Base-by-base conservation (phyloP, 92 coral and sea anemone species). In the Umimayanthus kanabou region DNA sequence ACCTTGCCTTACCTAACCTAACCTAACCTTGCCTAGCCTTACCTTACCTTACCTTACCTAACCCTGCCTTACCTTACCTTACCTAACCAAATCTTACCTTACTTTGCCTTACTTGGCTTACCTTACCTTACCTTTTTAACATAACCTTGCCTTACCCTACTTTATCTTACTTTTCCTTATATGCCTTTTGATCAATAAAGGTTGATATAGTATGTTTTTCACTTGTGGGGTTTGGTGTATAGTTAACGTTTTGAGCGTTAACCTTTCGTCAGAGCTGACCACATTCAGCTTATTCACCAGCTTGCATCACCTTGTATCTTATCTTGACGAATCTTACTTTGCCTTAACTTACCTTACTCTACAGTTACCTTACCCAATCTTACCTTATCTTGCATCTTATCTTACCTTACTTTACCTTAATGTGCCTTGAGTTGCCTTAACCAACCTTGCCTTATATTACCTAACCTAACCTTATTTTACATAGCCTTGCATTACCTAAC, bases 41-140 rank as follows among this genome's bases (percentile, higher is more conserved):
- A 85, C 88, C 64, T 85, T 4, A 84, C 88, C 28, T 73, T 26
- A 42, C 88, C 69, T 85, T 40, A 85, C 80, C 58, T 84, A 15
- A 84, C 64, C 79, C 70, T 8, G 42, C 64, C 25, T 84, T 40
- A 84, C 88, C n/a, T 71, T 39, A 71, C 88, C 81, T 47, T 57
- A 85, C 81, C 81, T 73, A 5, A 85, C 88, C 53, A 20, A 18
- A 70, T 81, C 42, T 85, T 40, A 55, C 88, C n/a, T n/a, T n/a
- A n/a, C n/a, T n/a, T n/a, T n/a, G n/a, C n/a, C 69, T 37, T 64
- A 79, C 79, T 84, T 33, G 49, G 4, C 42, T 39, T 2, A 39
- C 42, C 4, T 39, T 39, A 39, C 42, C 4, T 39, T 39, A 39
- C 42, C 42, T n/a, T n/a, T n/a, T n/a, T n/a, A n/a, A n/a, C n/a